Conservation (phyloP, 2,797 vertebrate genomes). For the Hippoglossus hippoglossus region DNA sequence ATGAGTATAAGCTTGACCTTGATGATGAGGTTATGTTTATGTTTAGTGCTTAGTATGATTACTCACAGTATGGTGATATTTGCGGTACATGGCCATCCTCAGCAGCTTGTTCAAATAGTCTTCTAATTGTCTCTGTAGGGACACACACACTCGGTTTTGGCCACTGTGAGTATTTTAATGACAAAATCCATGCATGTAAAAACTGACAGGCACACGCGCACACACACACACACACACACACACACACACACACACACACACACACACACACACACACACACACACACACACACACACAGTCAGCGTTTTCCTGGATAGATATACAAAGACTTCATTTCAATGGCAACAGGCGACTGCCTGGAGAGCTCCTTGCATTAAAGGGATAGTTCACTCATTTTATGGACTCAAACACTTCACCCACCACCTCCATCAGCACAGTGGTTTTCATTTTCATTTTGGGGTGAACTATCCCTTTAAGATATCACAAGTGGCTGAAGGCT, state of each 20-base stretch:
- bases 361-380: slow-evolving; percentile 16
- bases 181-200: slow-evolving; percentile 35
- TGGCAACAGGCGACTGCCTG: slow-evolving; percentile 49
- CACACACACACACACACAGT: not conserved
- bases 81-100: slow-evolving; percentile 95
- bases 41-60: slow-evolving; percentile 28
- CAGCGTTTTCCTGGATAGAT: slow-evolving; percentile 24
- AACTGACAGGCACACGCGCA: slow-evolving; percentile 12
- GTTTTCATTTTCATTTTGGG: too few species aligned
- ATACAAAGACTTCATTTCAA: slow-evolving; percentile 35
- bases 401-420: too few species aligned
- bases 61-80: slow-evolving; percentile 97
- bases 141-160: slow-evolving; percentile 69
- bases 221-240: slow-evolving; percentile 5
- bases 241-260: slow-evolving; percentile 5
- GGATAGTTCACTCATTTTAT: too few species aligned
- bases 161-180: slow-evolving; percentile 47
- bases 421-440: too few species aligned
- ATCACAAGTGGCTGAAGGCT: too few species aligned
- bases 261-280: too few species aligned
- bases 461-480: too few species aligned
- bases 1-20: not conserved
- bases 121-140: slow-evolving; percentile 93
- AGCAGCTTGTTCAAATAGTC: slow-evolving; percentile 96
- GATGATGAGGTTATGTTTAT: not conserved